Base-by-base conservation (phyloP, 2,113 vertebrate species). In the Equus quagga region DNA sequence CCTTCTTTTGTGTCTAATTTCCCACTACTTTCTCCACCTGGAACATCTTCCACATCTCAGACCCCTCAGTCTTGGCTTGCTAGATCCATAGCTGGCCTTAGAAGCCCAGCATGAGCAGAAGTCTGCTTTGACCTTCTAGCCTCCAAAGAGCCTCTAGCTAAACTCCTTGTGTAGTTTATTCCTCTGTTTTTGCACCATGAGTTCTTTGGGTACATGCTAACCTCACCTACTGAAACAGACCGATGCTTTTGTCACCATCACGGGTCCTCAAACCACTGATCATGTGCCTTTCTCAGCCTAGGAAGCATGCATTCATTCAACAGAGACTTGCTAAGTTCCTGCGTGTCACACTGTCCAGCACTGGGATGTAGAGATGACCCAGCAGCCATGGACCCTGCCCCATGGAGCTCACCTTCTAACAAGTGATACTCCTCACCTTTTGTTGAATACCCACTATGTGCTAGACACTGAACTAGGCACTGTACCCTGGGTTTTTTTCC, bases 41-140 rank as follows among this genome's bases (percentile, higher is more conserved):
- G 15, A 56, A 72, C 31, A 13, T 28, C 67, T 60, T 41, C 75
- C 14, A 5, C 31, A 28, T 36, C 28, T 70, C 65, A 33, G 31
- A 41, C 8, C n/a, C 65, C 23, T 41, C 8, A 80, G 6, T 54
- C 65, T 44, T 65, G 62, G 21, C 62, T 78, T 73, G 51, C 36
- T 80, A 1, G 90, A 79, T 6, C 78, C 78, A 28, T 46, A 75
- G 36, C 41, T 96, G 70, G 11, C 64, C 26, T 90, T 93, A 60
- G 90, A 73, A 96, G 81, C 36, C 83, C 78, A 94, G 24, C 91
- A 56, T 49, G 28, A 92, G 8, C 49, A 73, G 36, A 87, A 69
- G n/a, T 44, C 51, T 31, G 17, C 36, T 86, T 78, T 56, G 69
- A 31, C 64, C 24, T 24, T 79, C 36, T 64, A 36, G 36, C 72